Evolutionary conservation across 2,888 invertebrate species (phyloP), one percentile per base, ranked within the genome.

Genomic region (Drosophila paranaensis): DNA sequence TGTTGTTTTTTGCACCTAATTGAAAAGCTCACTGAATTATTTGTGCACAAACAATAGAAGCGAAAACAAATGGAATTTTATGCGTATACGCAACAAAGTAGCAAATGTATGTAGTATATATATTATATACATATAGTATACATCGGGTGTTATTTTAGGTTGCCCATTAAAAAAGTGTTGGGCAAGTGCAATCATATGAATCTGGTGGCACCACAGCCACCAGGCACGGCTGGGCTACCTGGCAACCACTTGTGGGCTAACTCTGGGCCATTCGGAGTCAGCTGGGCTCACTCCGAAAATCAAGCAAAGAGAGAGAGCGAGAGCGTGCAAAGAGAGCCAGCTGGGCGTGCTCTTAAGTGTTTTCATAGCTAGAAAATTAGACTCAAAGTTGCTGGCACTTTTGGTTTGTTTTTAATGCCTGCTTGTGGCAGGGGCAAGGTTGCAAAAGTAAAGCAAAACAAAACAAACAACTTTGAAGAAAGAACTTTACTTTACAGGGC

Each of bases 181-280:
- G 50, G 2, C 9, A 37, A 54, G 33, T 66, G 73, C 73, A 63
- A 54, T 53, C 45, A 55, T 33, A 55, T 30, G 53, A 25, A 66
- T 46, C 11, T 35, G 30, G 25, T 43, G 67, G 33, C 60, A 69
- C 60, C 68, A 45, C 56, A 58, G 9, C 54, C 53, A 53, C 2
- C 9, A 39, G 37, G 10, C 69, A 43, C 42, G 13, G 4, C 14
- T 39, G 1, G 25, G 57, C 56, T 45, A 50, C 67, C 57, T 64
- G 72, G 68, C 84, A 85, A 85, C 84, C 84, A 85, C 84, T 85
- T 85, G 84, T 85, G 80, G 77, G 87, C 68, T 57, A 68, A 75
- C 61, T 66, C 61, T 68, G 43, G 50, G 60, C 25, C 37, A 58
- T 79, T 79, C 79, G 79, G 79, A 79, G 57, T 79, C 64, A 64